Conservation (phyloP, 2,797 vertebrate genomes). For the Silurus aristotelis region DNA sequence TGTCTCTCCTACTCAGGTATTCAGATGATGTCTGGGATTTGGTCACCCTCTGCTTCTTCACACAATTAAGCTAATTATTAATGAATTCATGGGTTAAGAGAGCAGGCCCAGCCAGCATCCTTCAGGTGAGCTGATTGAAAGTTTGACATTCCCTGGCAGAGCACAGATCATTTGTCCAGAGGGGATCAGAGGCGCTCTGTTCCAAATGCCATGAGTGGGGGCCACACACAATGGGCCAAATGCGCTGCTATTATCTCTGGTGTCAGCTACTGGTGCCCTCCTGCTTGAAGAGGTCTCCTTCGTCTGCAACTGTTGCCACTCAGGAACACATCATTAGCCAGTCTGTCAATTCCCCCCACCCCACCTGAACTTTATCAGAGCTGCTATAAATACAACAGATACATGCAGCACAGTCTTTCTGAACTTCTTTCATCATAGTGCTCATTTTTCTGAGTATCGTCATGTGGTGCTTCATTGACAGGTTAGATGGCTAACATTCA, state of each 20-base stretch:
- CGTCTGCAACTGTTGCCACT: conserved; percentile 75
- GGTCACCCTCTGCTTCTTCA: conserved; percentile 48
- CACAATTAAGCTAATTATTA: conserved; percentile 69
- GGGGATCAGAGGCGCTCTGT: conserved; percentile 66
- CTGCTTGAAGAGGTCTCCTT: conserved; percentile 76
- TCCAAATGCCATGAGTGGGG: conserved; percentile 75
- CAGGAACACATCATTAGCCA: conserved; percentile 78
- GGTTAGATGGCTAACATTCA: conserved; percentile 23
- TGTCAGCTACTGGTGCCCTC: conserved; percentile 77
- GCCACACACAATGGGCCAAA: conserved; percentile 74
- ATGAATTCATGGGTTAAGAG: conserved; percentile 62
- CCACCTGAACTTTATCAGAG: conserved; percentile 66
- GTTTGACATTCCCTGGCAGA: conserved; percentile 73
- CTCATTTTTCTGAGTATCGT: conserved; percentile 38
- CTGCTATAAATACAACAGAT: conserved; percentile 72
- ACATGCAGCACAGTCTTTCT: conserved; percentile 61
- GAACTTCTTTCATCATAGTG: conserved; percentile 55
- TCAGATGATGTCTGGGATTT: conserved; percentile 35
- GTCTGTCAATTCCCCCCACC: conserved; percentile 73
- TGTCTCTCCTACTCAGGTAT: conserved; percentile 41
- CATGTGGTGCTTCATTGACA: conserved; percentile 5
- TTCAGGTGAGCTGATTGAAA: conserved; percentile 68
- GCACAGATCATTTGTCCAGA: conserved; percentile 72
- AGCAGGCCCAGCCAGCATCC: conserved; percentile 64
- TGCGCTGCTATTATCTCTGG: conserved; percentile 74